Conservation (phyloP, 2,797 vertebrate species). For the Threskiornis aethiopicus region DNA sequence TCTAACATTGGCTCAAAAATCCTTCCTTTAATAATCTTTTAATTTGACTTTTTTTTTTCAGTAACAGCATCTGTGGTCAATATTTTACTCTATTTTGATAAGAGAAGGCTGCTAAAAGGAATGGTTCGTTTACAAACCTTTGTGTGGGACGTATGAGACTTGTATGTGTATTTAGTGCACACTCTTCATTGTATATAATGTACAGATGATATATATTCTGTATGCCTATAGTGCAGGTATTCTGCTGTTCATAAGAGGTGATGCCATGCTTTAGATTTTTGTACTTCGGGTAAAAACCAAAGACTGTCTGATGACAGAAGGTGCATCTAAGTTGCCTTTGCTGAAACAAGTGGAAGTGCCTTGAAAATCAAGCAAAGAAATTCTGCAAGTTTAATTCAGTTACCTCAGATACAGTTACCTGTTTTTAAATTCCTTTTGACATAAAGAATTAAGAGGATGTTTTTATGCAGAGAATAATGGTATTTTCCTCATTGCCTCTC, state of each 20-base stretch:
- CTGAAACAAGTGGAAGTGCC: conserved; percentile 29
- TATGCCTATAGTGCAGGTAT: neutral
- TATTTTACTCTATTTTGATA: conserved; percentile 49
- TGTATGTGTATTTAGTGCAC: neutral
- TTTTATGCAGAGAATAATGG: neutral
- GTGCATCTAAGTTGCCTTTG: neutral
- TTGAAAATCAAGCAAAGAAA: conserved; percentile 12
- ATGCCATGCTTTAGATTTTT: neutral
- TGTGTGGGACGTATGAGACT: neutral
- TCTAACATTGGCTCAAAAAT: conserved; percentile 9
- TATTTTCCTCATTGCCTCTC: neutral
- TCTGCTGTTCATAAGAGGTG: neutral
- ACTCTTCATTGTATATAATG: neutral
- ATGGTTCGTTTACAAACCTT: neutral
- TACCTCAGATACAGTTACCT: neutral
- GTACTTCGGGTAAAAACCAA: neutral
- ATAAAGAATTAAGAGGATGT: neutral
- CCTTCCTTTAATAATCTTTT: neutral
- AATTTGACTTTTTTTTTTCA: neutral
- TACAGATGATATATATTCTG: neutral
- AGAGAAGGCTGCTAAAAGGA: conserved; percentile 83
- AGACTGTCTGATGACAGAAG: neutral
- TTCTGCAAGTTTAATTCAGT: neutral
- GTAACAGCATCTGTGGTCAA: conserved; percentile 32
- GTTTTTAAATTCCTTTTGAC: neutral